Base-by-base conservation (phyloP, 1,140 invertebrate genomes). In the Neodiprion virginianus region DNA sequence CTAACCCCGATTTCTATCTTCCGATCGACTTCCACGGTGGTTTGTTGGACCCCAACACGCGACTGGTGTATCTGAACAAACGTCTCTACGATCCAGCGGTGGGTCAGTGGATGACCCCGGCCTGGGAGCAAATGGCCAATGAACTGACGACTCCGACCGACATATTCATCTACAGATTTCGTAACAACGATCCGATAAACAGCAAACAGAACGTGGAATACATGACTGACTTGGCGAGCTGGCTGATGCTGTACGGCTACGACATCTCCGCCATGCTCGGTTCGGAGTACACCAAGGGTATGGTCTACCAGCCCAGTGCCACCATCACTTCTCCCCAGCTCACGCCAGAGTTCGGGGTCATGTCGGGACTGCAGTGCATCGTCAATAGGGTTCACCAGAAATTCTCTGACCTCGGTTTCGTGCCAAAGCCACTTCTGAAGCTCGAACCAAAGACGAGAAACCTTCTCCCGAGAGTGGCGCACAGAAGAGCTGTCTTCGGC, bases 1-100 rank as follows among this genome's bases (percentile, higher is more conserved):
- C 95, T 0, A 97, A 97, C 86, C 95, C 96, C 1, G 93, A 95
- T 65, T 97, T 99, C 83, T 96, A 96, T 80, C 87, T 99, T 40
- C 95, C 96, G 0, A 92, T 98, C 48, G 97, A 97, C 82, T 99
- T 98, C 92, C 96, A 97, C 81, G 96, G 96, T 8, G 96, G 96
- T 82, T 88, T 96, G 76, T 90, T 96, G 76, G 94, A 97, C 89
- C 92, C 92, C 17, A 92, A 96, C 84, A 94, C 96, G 0, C 95
- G 96, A 75, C 88, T 99, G 23, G 90, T 98, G 3, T 95, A 97
- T 82, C 89, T 97, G 71, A 92, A 94, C 68, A 94, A 94, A 72
- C 90, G 96, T 72, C 90, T 97, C 69, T 99, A 99, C 84, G 97
- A 99, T 88, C 95, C 97, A 0, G 91, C 93, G 0, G 95, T 97